A percentile compares a stretch with the other conserved stretches of the same genome.
phyloP scores from a whole-genome alignment of 2,113 vertebrate species.

The Casuarius casuarius region DNA sequence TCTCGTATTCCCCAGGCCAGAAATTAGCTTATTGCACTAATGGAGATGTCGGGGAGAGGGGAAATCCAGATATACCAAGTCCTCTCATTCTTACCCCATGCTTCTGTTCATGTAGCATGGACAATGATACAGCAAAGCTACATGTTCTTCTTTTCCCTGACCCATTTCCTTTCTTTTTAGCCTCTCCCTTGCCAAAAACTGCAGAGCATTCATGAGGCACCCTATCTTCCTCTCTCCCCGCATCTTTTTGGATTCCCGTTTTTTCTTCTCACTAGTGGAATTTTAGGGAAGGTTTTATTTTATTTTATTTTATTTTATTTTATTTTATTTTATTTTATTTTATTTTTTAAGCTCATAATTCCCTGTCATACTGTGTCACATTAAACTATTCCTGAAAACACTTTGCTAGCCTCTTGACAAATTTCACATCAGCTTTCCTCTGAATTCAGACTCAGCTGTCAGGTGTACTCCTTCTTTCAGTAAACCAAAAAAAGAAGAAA shows the following conservation, averaged over 20 bases:
- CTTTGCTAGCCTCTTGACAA: not conserved
- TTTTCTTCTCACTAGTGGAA: not conserved
- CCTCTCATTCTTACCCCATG: not conserved
- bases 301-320: not conserved
- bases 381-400: not conserved
- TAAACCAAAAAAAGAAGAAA: not conserved
- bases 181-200: too few relatives aligned
- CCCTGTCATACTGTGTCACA: not conserved
- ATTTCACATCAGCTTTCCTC: not conserved
- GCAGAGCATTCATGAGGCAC: too few relatives aligned
- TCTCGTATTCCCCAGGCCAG: not conserved
- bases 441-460: not conserved
- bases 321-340: not conserved
- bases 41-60: too few relatives aligned
- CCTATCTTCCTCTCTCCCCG: not conserved
- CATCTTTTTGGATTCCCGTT: not conserved
- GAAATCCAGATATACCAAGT: not conserved
- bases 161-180: not conserved
- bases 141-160: not conserved
- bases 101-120: not conserved
- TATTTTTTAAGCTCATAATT: not conserved
- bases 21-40: too few relatives aligned
- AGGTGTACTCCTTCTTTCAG: not conserved
- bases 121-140: not conserved
- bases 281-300: not conserved